Conservation (phyloP, 2,888 invertebrate species). For the Eupsilia transversa region DNA sequence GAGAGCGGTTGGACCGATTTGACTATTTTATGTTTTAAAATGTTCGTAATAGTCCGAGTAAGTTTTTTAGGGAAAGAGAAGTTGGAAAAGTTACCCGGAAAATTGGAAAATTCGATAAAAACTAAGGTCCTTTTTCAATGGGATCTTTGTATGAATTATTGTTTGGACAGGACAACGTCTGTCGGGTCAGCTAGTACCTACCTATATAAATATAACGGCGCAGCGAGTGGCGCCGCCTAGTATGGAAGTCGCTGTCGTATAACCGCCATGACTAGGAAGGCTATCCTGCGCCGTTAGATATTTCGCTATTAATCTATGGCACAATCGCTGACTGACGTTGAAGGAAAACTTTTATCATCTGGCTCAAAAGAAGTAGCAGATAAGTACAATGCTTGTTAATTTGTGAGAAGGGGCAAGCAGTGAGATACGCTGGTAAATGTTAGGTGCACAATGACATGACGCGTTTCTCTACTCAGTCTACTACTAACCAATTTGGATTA, state of each 20-base stretch:
- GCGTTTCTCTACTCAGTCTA: neutral
- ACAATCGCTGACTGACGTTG: neutral
- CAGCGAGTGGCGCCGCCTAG: too few relatives aligned
- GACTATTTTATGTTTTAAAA: neutral
- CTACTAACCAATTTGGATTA: neutral
- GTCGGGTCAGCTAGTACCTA: neutral
- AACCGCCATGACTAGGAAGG: neutral
- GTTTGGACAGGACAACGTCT: neutral
- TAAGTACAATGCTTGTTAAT: neutral
- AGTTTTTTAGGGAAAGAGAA: neutral
- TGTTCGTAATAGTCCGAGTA: neutral
- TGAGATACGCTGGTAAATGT: neutral
- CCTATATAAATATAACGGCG: too few relatives aligned
- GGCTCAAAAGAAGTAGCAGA: neutral
- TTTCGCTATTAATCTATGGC: neutral
- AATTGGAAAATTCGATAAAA: neutral
- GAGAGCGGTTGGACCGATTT: neutral
- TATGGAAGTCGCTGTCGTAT: too few relatives aligned
- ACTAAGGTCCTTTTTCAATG: neutral
- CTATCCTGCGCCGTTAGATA: neutral
- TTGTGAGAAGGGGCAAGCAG: neutral
- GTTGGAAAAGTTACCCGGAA: neutral
- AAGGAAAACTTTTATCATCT: neutral
- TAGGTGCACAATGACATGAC: neutral
- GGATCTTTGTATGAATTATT: neutral